Percentiles rank a stretch among this genome's conserved stretches.
Evolutionary conservation across 2,888 invertebrate genomes (phyloP).

Genomic region (Dilophus febrilis): DNA sequence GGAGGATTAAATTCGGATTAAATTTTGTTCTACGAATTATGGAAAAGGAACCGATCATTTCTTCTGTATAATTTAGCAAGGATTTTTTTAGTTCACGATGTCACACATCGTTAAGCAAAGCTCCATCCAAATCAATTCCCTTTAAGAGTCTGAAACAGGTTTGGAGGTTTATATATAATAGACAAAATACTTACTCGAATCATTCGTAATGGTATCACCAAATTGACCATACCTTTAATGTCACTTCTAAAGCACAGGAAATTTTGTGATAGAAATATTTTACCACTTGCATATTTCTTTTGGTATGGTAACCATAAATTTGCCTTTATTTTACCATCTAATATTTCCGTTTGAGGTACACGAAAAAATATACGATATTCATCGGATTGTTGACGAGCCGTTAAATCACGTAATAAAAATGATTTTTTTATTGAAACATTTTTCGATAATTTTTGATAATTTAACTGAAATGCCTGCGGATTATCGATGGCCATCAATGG

Average conservation of each 20-base stretch:
- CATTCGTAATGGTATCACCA: conserved; percentile 79
- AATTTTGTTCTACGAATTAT: too few relatives aligned
- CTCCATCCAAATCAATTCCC: too few relatives aligned
- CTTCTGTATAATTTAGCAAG: too few relatives aligned
- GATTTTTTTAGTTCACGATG: too few relatives aligned
- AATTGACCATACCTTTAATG: conserved; percentile 60
- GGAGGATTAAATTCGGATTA: too few relatives aligned
- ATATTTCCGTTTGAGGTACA: conserved; percentile 74
- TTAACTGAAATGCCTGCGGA: too few relatives aligned
- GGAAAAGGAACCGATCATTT: too few relatives aligned
- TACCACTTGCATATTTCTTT: conserved; percentile 74
- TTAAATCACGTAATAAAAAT: conserved; percentile 84
- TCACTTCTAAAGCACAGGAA: conserved; percentile 93
- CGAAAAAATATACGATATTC: conserved; percentile 70
- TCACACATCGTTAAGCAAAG: too few relatives aligned
- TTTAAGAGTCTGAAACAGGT: too few relatives aligned
- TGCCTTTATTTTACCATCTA: conserved; percentile 79
- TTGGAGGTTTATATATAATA: too few relatives aligned
- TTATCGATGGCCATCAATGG: conserved; percentile 25
- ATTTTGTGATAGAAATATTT: conserved; percentile 80
- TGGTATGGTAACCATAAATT: conserved; percentile 89
- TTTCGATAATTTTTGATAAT: conserved; percentile 73
- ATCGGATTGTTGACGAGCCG: conserved; percentile 87
- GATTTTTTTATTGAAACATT: conserved; percentile 85
- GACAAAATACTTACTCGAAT: conserved; percentile 34